A percentile compares a stretch with the other conserved stretches of the same genome.
phyloP scores from a whole-genome alignment of 2,113 vertebrate species.

The Seriola quinqueradiata region DNA sequence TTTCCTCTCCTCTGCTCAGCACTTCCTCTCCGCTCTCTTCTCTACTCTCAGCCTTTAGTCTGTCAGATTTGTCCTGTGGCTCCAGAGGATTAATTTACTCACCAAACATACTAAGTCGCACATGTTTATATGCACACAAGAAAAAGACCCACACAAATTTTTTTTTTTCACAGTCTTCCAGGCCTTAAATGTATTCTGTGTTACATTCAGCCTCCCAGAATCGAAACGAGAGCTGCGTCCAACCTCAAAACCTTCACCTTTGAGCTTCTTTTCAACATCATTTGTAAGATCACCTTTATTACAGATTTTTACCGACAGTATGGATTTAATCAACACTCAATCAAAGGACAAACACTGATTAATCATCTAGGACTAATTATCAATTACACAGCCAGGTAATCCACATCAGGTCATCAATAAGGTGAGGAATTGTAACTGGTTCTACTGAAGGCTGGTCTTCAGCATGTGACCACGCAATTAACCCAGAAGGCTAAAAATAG shows the following conservation, averaged over 20 bases:
- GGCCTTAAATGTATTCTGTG: slow-evolving; percentile 46
- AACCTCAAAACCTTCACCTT: slow-evolving; percentile 38
- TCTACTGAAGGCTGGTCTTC: slow-evolving; percentile 23
- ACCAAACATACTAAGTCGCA: slow-evolving; percentile 68
- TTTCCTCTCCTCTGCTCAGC: slow-evolving; percentile 45
- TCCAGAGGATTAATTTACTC: slow-evolving; percentile 78
- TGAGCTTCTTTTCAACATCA: slow-evolving; percentile 15
- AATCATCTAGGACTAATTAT: slow-evolving; percentile 50
- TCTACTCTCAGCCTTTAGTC: slow-evolving; percentile 34
- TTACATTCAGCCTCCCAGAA: slow-evolving; percentile 41
- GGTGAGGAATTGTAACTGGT: slow-evolving; percentile 24
- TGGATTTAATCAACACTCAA: slow-evolving; percentile 34
- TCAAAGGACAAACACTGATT: slow-evolving; percentile 49
- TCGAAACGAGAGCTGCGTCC: slow-evolving; percentile 15
- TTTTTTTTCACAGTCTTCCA: slow-evolving; percentile 52
- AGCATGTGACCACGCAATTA: slow-evolving; percentile 56
- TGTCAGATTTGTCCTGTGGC: slow-evolving; percentile 77
- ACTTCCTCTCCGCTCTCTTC: slow-evolving; percentile 39
- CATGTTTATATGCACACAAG: slow-evolving; percentile 41
- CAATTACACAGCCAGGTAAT: slow-evolving; percentile 41
- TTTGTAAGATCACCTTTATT: slow-evolving; percentile 5
- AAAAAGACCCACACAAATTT: slow-evolving; percentile 48
- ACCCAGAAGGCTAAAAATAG: slow-evolving; percentile 59
- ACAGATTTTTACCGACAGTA: slow-evolving; percentile 8
- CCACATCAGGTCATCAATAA: slow-evolving; percentile 34